Evolutionary conservation across 2,797 vertebrate genomes (phyloP).

Genomic region (Rhinoraja longicauda): DNA sequence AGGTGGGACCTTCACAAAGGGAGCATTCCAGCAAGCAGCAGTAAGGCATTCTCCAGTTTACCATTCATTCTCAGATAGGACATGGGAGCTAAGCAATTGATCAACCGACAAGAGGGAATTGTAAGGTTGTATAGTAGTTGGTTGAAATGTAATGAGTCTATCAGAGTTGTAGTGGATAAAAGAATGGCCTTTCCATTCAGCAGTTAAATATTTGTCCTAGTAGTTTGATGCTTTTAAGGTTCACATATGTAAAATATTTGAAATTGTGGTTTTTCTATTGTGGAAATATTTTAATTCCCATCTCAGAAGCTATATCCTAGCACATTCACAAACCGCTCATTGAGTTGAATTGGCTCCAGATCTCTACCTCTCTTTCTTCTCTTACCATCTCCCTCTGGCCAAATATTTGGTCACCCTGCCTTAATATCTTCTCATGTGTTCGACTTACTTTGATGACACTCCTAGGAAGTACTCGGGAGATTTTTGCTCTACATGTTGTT

Average conservation of each 20-base stretch:
- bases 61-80: neutral
- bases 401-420: neutral
- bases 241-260: neutral
- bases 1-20: slow-evolving; percentile 92
- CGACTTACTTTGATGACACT: neutral
- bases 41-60: slow-evolving; percentile 59
- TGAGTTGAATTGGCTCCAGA: neutral
- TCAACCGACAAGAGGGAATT: neutral
- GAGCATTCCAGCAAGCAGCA: slow-evolving; percentile 91
- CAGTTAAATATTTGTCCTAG: neutral
- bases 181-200: neutral
- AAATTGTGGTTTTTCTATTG: neutral
- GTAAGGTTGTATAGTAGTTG: neutral
- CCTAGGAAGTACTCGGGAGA: neutral
- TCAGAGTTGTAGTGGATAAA: too few relatives aligned
- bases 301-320: neutral
- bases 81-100: neutral
- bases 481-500: neutral
- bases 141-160: neutral
- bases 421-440: neutral
- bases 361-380: neutral
- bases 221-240: neutral
- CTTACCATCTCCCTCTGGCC: neutral
- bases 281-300: neutral
- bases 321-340: neutral